Percentiles rank a stretch among this genome's conserved stretches.
phyloP scores from a whole-genome alignment of 2,888 invertebrate species.

The Aphrophora alni region DNA sequence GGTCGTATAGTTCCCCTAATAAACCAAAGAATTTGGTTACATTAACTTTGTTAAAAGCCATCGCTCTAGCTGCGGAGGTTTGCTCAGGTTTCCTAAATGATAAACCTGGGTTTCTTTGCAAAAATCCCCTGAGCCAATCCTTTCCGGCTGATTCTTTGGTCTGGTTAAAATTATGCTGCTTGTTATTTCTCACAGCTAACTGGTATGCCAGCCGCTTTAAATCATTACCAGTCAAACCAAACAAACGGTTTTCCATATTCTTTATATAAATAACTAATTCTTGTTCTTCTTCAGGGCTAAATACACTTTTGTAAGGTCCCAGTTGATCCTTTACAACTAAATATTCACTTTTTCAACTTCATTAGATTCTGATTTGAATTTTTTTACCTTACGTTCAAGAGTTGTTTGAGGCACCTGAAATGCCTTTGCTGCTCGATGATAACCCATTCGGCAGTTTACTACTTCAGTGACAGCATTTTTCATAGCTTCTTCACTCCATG shows the following conservation, averaged over 20 bases:
- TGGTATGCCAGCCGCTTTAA: neutral
- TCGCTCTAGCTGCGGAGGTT: neutral
- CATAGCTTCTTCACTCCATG: conserved; percentile 12
- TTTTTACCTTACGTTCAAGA: conserved; percentile 3
- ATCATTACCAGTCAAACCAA: neutral
- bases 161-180: conserved; percentile 2
- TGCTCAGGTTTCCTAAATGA: conserved; percentile 6
- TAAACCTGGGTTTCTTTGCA: neutral
- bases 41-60: conserved; percentile 20
- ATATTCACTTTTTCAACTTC: neutral
- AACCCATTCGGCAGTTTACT: conserved; percentile 6
- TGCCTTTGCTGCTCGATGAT: neutral
- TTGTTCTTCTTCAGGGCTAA: conserved; percentile 16
- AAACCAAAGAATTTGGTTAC: neutral
- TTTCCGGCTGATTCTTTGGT: neutral
- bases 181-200: neutral
- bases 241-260: neutral
- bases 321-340: neutral
- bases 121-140: conserved; percentile 7
- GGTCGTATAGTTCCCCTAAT: neutral
- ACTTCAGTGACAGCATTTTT: conserved; percentile 14
- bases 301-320: neutral
- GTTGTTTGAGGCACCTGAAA: conserved; percentile 12
- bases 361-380: neutral
- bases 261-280: conserved; percentile 3